Evolutionary conservation across 1,140 invertebrate genomes (phyloP), one percentile per base, ranked within the genome.

Genomic region (Drosophila watanabei): DNA sequence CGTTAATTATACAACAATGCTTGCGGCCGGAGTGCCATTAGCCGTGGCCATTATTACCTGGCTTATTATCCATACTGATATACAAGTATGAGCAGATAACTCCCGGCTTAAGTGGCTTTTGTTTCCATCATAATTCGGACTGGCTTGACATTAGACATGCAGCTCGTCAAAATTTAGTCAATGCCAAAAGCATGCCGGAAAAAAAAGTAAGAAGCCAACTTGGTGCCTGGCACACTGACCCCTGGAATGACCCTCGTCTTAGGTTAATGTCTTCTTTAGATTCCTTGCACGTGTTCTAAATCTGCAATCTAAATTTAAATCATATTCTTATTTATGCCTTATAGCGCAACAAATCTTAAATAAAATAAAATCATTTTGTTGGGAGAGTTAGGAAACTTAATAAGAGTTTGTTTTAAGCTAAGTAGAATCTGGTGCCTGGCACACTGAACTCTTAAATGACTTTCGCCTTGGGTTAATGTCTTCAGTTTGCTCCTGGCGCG

Each of bases 1-100:
- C 75, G 85, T 64, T 84, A 84, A 84, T 84, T 68, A 79, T 89
- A 76, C 39, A 75, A 71, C 78, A 83, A 87, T 87, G 80, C 64
- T 68, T 56, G 43, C 56, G 35, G 51, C 51, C 54, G 56, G 52
- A 72, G 49, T 75, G 54, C 61, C 75, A 82, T 86, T 79, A 87
- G 37, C 18, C 46, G 33, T 48, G 59, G 58, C 71, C 37, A 73
- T 83, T 77, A 73, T 54, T 77, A 72, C 72, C 79, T 43, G 58
- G 68, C 66, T 77, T 88, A 68, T 87, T 87, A 73, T 65, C 32
- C 63, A 59, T 35, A 33, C 51, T 52, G 51, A 52, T 32, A 60
- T 75, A 69, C 45, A 63, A n/a, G 37, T 46, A 46, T 56, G 39
- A 71, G 49, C 68, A 69, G 68, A 69, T 56, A 71, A 32, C n/a